Percentiles rank a stretch among this genome's conserved stretches.
Evolutionary conservation across 2,113 vertebrate genomes (phyloP).

Genomic region (Thamnaconus septentrionalis): DNA sequence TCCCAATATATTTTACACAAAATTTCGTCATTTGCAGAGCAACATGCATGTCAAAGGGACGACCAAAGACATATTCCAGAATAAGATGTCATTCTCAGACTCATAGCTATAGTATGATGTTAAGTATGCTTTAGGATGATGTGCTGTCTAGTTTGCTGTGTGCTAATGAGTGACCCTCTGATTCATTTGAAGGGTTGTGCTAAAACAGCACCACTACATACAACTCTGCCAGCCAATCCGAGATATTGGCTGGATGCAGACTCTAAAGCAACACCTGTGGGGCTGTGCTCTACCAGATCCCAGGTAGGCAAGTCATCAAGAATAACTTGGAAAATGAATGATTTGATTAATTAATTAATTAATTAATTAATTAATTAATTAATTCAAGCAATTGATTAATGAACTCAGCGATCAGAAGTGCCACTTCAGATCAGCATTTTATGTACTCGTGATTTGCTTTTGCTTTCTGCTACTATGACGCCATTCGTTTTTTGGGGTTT

Average conservation of each 20-base stretch:
- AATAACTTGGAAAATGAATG: neutral
- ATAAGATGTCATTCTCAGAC: constrained; percentile 26
- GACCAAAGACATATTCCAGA: constrained; percentile 56
- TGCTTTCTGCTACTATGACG: constrained; percentile 29
- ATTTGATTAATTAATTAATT: too few species aligned
- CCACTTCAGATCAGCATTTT: constrained; percentile 39
- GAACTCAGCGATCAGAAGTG: too few species aligned
- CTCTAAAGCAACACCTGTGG: constrained; percentile 83
- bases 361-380: too few species aligned
- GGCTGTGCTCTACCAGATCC: constrained; percentile 79
- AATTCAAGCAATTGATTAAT: too few species aligned
- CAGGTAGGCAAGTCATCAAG: constrained; percentile 72
- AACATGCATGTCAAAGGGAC: constrained; percentile 64
- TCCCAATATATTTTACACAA: constrained; percentile 67
- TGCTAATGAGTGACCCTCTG: constrained; percentile 79
- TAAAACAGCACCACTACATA: constrained; percentile 85
- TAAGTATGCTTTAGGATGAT: constrained; percentile 43
- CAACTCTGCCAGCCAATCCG: constrained; percentile 83
- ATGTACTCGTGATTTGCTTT: constrained; percentile 48
- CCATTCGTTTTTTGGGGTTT: constrained; percentile 17
- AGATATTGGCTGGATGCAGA: constrained; percentile 84
- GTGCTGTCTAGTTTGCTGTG: constrained; percentile 57
- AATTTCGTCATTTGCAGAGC: constrained; percentile 37
- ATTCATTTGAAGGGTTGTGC: constrained; percentile 82
- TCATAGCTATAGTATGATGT: too few species aligned